These are phyloP conservation scores for Trichechus manatus DNA, from an alignment of 2,113 vertebrate genomes.

Conservation along the genomic window DNA sequence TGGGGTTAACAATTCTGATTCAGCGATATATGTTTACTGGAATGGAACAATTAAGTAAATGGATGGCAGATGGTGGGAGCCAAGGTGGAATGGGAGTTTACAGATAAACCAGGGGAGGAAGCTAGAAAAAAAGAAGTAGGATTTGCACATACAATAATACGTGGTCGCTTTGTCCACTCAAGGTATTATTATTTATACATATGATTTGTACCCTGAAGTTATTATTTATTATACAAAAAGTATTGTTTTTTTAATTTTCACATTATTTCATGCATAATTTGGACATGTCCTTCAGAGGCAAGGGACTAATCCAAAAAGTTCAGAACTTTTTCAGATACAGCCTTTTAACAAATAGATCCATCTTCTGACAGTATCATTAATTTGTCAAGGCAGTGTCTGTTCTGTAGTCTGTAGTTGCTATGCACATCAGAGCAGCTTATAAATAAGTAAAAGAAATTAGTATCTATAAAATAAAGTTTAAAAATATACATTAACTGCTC, in stretches of 20 bases:
- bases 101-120: not conserved
- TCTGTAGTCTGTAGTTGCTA: not conserved
- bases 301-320: not conserved
- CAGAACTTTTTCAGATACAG: slow-evolving; percentile 20
- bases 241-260: not conserved
- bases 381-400: not conserved
- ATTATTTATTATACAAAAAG: not conserved
- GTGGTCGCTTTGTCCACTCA: not conserved
- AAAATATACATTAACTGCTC: not conserved
- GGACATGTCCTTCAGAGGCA: not conserved
- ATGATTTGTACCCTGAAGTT: not conserved
- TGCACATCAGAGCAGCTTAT: not conserved
- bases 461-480: slow-evolving; percentile 12
- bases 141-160: not conserved
- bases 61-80: not conserved
- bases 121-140: not conserved
- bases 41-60: no score
- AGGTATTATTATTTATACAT: not conserved
- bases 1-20: not conserved
- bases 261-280: slow-evolving; percentile 16
- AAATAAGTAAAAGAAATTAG: slow-evolving; percentile 51
- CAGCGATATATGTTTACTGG: not conserved
- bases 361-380: not conserved
- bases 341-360: not conserved
- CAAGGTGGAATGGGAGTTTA: not conserved